Conservation (phyloP, 2,888 invertebrate genomes). For the Mythimna loreyi region DNA sequence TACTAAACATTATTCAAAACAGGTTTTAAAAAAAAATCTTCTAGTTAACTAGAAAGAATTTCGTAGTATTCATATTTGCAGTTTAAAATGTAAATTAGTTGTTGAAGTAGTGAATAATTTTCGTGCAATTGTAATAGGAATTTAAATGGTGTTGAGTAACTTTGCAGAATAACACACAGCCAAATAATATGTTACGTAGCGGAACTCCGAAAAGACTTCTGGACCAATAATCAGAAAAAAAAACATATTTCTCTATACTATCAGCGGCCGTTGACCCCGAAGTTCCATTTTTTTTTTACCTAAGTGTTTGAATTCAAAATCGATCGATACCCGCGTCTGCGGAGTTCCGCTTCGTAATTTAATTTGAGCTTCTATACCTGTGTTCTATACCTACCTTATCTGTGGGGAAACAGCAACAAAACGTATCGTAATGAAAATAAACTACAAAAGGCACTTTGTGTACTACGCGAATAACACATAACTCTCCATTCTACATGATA, state of each 20-base stretch:
- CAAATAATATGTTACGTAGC: neutral
- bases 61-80: constrained; percentile 4
- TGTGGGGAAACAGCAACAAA: constrained; percentile 19
- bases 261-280: neutral
- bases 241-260: neutral
- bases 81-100: constrained; percentile 34
- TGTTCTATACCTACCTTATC: neutral
- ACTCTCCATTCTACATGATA: constrained; percentile 39
- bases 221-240: neutral
- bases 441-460: constrained; percentile 57
- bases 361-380: no score
- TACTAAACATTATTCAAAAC: constrained; percentile 2
- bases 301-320: no score
- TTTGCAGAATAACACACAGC: neutral
- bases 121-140: constrained; percentile 3
- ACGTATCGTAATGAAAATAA: constrained; percentile 25
- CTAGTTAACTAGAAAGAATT: constrained; percentile 7
- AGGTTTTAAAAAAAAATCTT: neutral
- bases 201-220: neutral
- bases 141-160: constrained; percentile 6
- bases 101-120: constrained; percentile 23
- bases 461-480: constrained; percentile 35
- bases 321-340: no score
- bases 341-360: neutral
- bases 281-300: no score